Percentiles rank a stretch among this genome's conserved stretches.
Evolutionary conservation across 1,140 invertebrate species (phyloP).

Genomic region (Lineus longissimus): DNA sequence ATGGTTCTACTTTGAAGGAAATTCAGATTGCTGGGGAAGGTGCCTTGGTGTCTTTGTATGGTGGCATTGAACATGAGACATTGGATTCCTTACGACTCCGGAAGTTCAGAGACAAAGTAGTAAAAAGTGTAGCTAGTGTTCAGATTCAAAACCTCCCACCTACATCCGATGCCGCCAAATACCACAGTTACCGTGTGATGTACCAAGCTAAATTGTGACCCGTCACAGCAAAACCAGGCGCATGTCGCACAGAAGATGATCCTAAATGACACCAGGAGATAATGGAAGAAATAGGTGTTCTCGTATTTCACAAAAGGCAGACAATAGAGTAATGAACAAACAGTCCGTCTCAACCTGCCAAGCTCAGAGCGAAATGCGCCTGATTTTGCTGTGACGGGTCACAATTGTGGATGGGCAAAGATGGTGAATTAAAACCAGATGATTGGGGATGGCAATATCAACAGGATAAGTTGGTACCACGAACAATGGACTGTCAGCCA

Average conservation of each 20-base stretch:
- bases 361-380: too few relatives aligned
- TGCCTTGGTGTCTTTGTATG: neutral
- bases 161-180: constrained; percentile 8
- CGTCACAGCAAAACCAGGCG: too few relatives aligned
- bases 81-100: neutral
- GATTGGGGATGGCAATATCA: neutral
- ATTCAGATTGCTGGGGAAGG: neutral
- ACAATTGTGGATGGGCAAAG: neutral
- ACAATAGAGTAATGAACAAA: too few relatives aligned
- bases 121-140: neutral
- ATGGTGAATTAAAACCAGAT: too few relatives aligned
- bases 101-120: neutral
- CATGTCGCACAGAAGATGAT: too few relatives aligned
- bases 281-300: too few relatives aligned
- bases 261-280: too few relatives aligned
- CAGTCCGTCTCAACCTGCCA: too few relatives aligned
- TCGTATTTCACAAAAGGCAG: too few relatives aligned
- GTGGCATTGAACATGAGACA: neutral
- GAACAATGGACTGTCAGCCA: neutral
- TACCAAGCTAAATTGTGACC: constrained; percentile 11
- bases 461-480: neutral
- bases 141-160: neutral
- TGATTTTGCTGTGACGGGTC: too few relatives aligned
- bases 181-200: constrained; percentile 3
- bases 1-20: neutral